Evolutionary conservation across 2,113 vertebrate species (phyloP).

Genomic region (Bubo bubo): DNA sequence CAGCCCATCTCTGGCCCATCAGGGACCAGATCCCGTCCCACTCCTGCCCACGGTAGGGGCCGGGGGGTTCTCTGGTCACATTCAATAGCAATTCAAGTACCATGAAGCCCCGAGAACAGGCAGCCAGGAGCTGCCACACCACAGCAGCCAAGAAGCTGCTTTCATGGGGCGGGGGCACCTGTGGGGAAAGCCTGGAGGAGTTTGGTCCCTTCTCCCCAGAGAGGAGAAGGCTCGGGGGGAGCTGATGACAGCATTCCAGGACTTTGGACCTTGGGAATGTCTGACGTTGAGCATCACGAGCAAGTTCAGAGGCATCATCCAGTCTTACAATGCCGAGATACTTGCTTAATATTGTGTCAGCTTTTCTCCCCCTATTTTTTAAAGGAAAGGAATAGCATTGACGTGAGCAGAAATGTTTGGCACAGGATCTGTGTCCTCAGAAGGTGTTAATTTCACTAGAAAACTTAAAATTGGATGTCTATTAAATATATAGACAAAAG

Average conservation of each 20-base stretch:
- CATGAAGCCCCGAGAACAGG: no score
- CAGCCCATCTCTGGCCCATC: no score
- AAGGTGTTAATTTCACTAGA: not conserved
- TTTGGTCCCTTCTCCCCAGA: not conserved
- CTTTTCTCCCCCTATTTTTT: not conserved
- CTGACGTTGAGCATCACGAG: no score
- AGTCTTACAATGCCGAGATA: accelerated
- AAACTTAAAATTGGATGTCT: not conserved
- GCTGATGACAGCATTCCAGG: not conserved
- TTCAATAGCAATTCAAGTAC: no score
- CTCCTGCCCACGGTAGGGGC: no score
- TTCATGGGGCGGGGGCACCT: no score
- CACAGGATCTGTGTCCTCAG: not conserved
- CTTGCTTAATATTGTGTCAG: accelerated
- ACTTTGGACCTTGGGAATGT: no score
- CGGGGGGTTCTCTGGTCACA: no score
- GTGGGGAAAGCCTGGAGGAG: not conserved
- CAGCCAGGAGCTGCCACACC: no score
- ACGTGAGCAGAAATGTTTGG: not conserved
- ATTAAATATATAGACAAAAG: not conserved
- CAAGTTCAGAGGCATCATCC: no score
- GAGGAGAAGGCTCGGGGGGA: not conserved
- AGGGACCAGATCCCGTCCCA: no score
- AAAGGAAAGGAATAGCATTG: not conserved
- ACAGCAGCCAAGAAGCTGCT: no score